Percentiles rank a stretch among this genome's conserved stretches.
Conservation (phyloP, 2,113 vertebrate species). For the Zosterops lateralis region DNA sequence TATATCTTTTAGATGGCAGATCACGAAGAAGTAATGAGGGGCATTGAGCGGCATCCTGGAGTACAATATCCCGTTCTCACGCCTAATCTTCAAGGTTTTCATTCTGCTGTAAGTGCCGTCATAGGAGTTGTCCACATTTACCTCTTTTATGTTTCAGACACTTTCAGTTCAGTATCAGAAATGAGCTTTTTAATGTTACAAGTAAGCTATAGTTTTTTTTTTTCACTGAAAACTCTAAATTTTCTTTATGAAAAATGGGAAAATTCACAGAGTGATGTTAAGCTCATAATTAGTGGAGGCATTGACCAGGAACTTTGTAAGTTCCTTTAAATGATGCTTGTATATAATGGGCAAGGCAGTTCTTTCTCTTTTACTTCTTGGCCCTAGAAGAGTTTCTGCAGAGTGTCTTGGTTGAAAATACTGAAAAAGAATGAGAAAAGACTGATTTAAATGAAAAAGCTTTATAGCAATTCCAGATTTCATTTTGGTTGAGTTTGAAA, state of each 20-base stretch:
- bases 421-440: not conserved
- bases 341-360: not conserved
- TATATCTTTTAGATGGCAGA: slow-evolving; percentile 88
- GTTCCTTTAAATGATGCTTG: not conserved
- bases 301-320: not conserved
- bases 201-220: not conserved
- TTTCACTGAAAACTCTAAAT: not conserved
- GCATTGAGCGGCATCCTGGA: slow-evolving; percentile 81
- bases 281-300: not conserved
- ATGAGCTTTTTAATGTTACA: not conserved
- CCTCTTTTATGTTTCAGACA: not conserved
- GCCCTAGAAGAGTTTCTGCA: not conserved
- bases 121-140: not conserved
- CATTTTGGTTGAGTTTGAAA: not conserved
- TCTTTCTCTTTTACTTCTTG: not conserved
- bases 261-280: not conserved
- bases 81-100: slow-evolving; percentile 90
- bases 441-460: not conserved
- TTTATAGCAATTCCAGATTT: not conserved
- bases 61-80: slow-evolving; percentile 90
- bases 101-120: slow-evolving; percentile 84
- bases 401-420: not conserved
- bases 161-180: not conserved
- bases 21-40: slow-evolving; percentile 86
- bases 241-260: not conserved